Percentiles rank a stretch among this genome's conserved stretches.
phyloP scores from a whole-genome alignment of 2,113 vertebrate species.

The zebrafish (Danio rerio) region GRCz12tu NC_133194.1:49806501-49807000 shows the following conservation, averaged over 20 bases:
- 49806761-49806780: background rate
- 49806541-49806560: conserved; percentile 29
- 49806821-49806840: no score
- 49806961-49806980: no score
- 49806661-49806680: conserved; percentile 21
- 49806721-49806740: no score
- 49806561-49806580: conserved; percentile 23
- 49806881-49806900: no score
- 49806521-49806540: conserved; percentile 22
- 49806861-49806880: background rate
- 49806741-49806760: background rate
- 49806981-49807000: no score
- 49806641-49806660: conserved; percentile 5
- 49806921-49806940: no score
- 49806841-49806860: background rate
- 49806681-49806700: background rate
- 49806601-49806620: conserved; percentile 21
- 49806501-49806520: conserved; percentile 10
- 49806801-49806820: no score
- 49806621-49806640: conserved; percentile 38
- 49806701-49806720: no score
- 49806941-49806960: no score
- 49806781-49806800: background rate
- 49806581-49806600: conserved; percentile 31
- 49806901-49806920: no score